Evolutionary conservation across 2,113 vertebrate species (phyloP).

Genomic region (Baryphthengus martii): DNA sequence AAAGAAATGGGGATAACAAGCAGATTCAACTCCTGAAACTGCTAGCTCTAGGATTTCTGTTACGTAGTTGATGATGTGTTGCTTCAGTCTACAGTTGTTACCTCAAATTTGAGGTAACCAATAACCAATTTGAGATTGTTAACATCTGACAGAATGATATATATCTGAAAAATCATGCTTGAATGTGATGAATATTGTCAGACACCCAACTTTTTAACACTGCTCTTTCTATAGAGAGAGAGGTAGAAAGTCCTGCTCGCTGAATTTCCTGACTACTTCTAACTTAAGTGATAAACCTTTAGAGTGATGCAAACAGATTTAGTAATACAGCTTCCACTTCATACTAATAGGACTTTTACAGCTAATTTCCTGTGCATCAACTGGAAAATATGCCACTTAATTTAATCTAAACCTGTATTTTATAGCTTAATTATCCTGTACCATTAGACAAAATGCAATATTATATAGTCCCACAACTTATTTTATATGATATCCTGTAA

Average conservation of each 20-base stretch:
- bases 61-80: neutral
- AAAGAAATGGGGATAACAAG: neutral
- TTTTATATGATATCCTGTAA: neutral
- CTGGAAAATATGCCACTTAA: slow-evolving; percentile 36
- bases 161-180: neutral
- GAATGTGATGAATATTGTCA: neutral
- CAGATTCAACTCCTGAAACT: neutral
- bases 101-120: too few relatives aligned
- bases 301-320: neutral
- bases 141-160: neutral
- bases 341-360: slow-evolving; percentile 40
- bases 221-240: neutral
- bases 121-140: too few relatives aligned
- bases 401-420: slow-evolving; percentile 39
- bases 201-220: neutral
- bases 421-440: slow-evolving; percentile 45
- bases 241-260: neutral
- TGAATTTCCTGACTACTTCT: neutral
- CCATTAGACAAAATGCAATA: neutral
- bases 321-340: slow-evolving; percentile 24
- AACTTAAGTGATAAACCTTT: neutral
- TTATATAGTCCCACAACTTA: neutral
- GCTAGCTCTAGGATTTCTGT: neutral
- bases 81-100: neutral
- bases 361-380: slow-evolving; percentile 38